phyloP scores from a whole-genome alignment of 1,140 invertebrate genomes.

The Habropoda laboriosa region DNA sequence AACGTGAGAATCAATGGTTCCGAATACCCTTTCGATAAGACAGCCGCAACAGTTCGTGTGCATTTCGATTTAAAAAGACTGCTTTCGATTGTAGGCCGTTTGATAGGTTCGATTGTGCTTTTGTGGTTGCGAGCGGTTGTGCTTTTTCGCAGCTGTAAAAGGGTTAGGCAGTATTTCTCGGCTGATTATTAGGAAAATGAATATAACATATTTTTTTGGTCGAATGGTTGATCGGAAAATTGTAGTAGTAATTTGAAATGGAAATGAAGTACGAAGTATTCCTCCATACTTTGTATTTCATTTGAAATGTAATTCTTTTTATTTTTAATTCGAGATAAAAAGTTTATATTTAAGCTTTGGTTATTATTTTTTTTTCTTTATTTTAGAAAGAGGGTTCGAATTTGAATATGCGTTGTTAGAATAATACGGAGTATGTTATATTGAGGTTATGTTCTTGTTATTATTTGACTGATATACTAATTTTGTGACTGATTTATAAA shows the following conservation, averaged over 20 bases:
- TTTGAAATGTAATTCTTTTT: neutral
- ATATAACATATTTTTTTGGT: neutral
- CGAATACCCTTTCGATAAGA: neutral
- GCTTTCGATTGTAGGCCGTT: conserved; percentile 68
- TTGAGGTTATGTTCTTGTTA: neutral
- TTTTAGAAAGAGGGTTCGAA: neutral
- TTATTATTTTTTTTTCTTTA: neutral
- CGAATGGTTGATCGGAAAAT: neutral
- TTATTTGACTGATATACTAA: neutral
- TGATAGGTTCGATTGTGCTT: neutral
- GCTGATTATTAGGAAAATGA: neutral
- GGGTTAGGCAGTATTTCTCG: neutral
- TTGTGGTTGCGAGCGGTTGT: neutral
- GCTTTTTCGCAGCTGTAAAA: neutral
- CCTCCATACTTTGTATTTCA: too few species aligned
- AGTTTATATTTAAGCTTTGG: neutral
- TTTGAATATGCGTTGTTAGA: neutral
- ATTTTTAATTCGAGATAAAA: neutral
- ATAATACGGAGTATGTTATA: neutral
- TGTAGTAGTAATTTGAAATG: neutral
- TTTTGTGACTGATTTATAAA: neutral
- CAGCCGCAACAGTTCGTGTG: conserved; percentile 53
- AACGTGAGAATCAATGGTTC: neutral
- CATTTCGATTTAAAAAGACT: conserved; percentile 74
- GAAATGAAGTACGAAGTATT: too few species aligned